Base-by-base conservation (phyloP, 2,888 invertebrate species). In the Megastigmus dorsalis region DNA sequence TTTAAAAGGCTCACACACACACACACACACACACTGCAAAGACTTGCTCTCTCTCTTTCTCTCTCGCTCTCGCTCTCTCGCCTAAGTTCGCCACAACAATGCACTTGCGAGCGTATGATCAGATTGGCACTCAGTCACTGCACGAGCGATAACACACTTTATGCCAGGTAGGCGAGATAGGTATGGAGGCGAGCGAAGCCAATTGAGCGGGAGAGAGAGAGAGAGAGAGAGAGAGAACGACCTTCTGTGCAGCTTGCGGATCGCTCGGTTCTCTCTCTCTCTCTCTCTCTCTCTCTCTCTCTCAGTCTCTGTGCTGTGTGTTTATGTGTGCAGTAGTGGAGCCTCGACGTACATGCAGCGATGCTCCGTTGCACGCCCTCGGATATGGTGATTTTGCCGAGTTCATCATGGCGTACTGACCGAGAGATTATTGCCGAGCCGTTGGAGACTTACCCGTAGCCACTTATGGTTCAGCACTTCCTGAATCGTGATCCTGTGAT, bases 381-480 rank as follows among this genome's bases (percentile, higher is more conserved):
- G n/a, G 20, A 23, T 55, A n/a, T 2, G 3, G 15, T 15, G 3
- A 18, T 50, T 5, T n/a, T 20, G 10, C 23, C 7, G 23, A 33
- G 62, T 13, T 50, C 26, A 23, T 13, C 13, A 23, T 13, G 23
- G 13, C 2, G 9, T 9, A 9, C 3, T 15, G 20, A 28, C 50
- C 28, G 10, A 54, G 48, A 59, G 57, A 57, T 26, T 36, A 28
- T 30, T 18, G 52, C 13, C 43, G 41, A 23, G n/a, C n/a, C 13
- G 30, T 41, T 45, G 7, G 38, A 6, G 26, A 88, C 92, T 89
- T 90, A 97, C 98, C 91, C 95, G 92, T 85, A 99, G 93, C 99
- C 99, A 99, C 80, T 95, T 94, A 90, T 99, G 99, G 86, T 95
- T 95, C 75, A 99, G 92, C 75, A 98, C 97, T 89, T 98, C 96